Evolutionary conservation across 2,888 invertebrate species (phyloP), one percentile per base, ranked within the genome.

Genomic region (Metalampra italica): DNA sequence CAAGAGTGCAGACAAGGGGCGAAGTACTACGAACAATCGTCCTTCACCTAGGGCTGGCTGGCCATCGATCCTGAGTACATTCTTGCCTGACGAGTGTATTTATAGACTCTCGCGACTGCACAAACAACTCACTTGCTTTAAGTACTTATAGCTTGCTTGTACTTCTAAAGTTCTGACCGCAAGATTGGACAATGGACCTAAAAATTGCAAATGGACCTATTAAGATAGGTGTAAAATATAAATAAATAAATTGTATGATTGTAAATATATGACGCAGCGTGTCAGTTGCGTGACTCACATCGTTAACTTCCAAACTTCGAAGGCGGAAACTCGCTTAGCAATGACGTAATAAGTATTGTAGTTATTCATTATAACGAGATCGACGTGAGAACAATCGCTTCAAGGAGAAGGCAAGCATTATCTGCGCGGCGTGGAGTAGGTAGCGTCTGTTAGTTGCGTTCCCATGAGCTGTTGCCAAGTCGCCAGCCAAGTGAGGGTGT

Each of bases 281-380:
- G 76, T 75, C 71, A 72, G 72, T 82, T 72, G 82, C 83, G 82
- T 88, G 88, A 88, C 83, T 88, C 86, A 88, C 64, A 69, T 82
- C 68, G 78, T 83, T 85, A 82, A 75, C 78, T 76, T 78, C 74
- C 76, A 75, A 88, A 85, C 74, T 78, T 79, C 74, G 69, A 82
- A 86, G 82, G 86, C 88, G 88, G 88, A 89, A 89, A 86, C 82
- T 76, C 64, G 79, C 78, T 77, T 73, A 73, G 75, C 68, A 78
- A 78, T 89, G 88, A 89, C 88, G 88, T 85, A 87, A 89, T 85
- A 75, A 78, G 81, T 78, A 84, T 88, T 85, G 85, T 88, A 77
- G 74, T 79, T 79, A 78, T 78, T 81, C 82, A 82, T 84, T 84
- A 81, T 76, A 82, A 78, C 66, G 72, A 82, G 79, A 82, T 79